Evolutionary conservation across 2,888 invertebrate genomes (phyloP), one percentile per base, ranked within the genome.

Genomic region (Schrankia costaestrigalis): DNA sequence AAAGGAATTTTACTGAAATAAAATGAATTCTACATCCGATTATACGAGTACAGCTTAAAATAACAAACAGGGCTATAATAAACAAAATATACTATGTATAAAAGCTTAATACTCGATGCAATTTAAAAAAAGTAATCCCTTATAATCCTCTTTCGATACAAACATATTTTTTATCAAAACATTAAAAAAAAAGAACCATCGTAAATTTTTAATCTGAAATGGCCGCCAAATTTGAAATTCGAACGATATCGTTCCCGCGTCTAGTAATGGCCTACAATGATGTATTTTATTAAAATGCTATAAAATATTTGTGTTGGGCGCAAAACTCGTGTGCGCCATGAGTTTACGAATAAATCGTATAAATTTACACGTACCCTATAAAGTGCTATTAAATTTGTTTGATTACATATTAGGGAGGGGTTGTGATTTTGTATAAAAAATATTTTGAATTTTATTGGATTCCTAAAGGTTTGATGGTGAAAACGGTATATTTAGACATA

Each of bases 241-340:
- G 37, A 32, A 37, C 13, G 14, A 7, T 6, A 32, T 30, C 31
- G 28, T 39, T 38, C 13, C 13, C 25, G 11, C 18, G 29, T 39
- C 6, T 29, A 45, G 25, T 38, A 55, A 46, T 51, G 30, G 10
- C 35, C n/a, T n/a, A n/a, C n/a, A n/a, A n/a, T n/a, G n/a, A n/a
- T n/a, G 19, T 44, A 37, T 47, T 52, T 56, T 41, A 52, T 54
- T 52, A 56, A 52, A 52, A 48, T 52, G 34, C 19, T 35, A 39
- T 41, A 46, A 52, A 56, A 41, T 39, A 31, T 31, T 32, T 41
- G 52, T 30, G 18, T 38, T 24, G 26, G 26, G 33, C n/a, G n/a
- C 23, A 19, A 18, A 19, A 30, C 33, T 36, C 42, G 24, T 29
- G 47, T 31, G 37, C 35, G 38, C 11, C 18, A 3, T 23, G 3